Conservation (phyloP, 2,888 invertebrate species). For the Polydrusus tereticollis region DNA sequence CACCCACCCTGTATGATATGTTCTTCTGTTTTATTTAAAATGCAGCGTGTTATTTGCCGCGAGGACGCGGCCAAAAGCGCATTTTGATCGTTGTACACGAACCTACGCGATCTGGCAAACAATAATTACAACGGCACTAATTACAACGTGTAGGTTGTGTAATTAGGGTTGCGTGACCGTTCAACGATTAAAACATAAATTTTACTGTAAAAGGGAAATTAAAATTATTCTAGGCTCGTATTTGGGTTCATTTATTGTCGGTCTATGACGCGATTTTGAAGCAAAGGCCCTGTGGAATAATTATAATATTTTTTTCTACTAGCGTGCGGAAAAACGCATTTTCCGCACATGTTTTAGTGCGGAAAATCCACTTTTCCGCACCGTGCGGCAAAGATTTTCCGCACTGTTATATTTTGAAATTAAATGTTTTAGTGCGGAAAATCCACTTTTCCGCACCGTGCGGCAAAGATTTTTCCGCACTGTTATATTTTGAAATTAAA, state of each 20-base stretch:
- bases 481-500: too few relatives aligned
- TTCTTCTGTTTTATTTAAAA: not conserved
- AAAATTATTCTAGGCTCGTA: constrained; percentile 60
- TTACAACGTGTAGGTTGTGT: constrained; percentile 54
- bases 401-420: too few relatives aligned
- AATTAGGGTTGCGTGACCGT: constrained; percentile 67
- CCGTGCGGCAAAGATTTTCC: too few relatives aligned
- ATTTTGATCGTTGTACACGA: constrained; percentile 28
- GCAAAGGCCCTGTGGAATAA: too few relatives aligned
- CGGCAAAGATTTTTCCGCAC: too few relatives aligned
- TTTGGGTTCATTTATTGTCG: constrained; percentile 1
- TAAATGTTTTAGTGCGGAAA: too few relatives aligned
- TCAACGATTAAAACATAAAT: constrained; percentile 68
- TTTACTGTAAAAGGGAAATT: constrained; percentile 64
- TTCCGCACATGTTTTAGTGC: too few relatives aligned
- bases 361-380: too few relatives aligned
- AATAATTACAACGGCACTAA: constrained; percentile 38
- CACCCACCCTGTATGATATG: too few relatives aligned
- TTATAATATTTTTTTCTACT: too few relatives aligned
- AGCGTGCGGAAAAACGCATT: too few relatives aligned
- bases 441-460: too few relatives aligned
- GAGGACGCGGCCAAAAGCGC: constrained; percentile 34
- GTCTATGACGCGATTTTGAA: not conserved
- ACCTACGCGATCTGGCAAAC: constrained; percentile 33
- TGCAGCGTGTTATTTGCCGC: not conserved